Conservation (phyloP, 2,888 invertebrate species). For the Dioctria linearis region DNA sequence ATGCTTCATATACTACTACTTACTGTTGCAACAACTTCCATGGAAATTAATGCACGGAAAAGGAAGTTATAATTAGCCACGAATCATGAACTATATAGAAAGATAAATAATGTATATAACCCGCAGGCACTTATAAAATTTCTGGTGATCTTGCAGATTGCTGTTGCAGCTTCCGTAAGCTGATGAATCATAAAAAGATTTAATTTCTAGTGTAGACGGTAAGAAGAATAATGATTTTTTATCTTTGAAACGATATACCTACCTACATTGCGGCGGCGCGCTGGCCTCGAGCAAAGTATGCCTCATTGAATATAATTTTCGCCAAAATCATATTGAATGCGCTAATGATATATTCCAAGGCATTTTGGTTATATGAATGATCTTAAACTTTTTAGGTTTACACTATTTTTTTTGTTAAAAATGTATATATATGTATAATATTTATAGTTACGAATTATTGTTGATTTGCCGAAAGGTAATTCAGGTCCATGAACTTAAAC, state of each 20-base stretch:
- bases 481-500: no score
- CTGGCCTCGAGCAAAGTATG: neutral
- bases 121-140: constrained; percentile 6
- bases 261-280: neutral
- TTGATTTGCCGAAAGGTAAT: no score
- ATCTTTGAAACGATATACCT: no score
- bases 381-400: no score
- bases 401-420: no score
- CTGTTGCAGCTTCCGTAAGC: neutral
- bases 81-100: neutral
- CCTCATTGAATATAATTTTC: neutral
- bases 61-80: constrained; percentile 22
- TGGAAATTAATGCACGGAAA: constrained; percentile 3
- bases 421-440: no score
- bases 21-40: neutral
- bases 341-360: neutral
- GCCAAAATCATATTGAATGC: constrained; percentile 1
- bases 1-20: no score
- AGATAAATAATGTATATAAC: neutral
- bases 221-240: no score
- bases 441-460: no score
- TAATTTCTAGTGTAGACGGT: neutral
- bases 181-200: neutral
- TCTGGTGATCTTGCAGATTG: neutral
- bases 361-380: no score